Base-by-base conservation (phyloP, 2,113 vertebrate genomes). In the Accipiter cooperii region DNA sequence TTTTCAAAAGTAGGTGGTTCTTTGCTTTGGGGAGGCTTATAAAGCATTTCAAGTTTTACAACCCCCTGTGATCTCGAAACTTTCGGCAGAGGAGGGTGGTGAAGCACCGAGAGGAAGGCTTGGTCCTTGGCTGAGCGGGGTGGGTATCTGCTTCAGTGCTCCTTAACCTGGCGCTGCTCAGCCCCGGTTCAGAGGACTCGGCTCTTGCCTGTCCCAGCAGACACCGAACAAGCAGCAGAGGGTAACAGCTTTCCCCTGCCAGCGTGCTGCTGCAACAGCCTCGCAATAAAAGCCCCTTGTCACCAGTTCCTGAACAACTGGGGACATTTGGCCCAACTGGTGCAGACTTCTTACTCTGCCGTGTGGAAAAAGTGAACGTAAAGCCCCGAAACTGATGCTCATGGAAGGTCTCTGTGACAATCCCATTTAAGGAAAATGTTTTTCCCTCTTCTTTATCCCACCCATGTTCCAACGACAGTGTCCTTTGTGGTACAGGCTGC, bases 311-410 rank as follows among this genome's bases (percentile, higher is more conserved):
- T 25, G 29, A 47, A 33, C 14, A 65, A 3, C 44, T 19, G 34
- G 66, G 31, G 31, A 60, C 21, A 12, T 24, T 36, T 14, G 46
- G 54, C 28, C 55, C 42, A 54, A 4, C 1, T 9, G 69, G 51
- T 17, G 55, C 26, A 19, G 34, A 47, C 46, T 73, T 24, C 61
- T 54, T 10, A 12, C n/a, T 68, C 52, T 60, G 47, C 34, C 21
- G 0, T 2, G 15, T 22, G 28, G 38, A 22, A 46, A 73, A 66
- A 38, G 8, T 4, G 25, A 78, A 51, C 0, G 1, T 2, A 55
- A 79, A 66, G 38, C 38, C 26, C 64, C 10, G 3, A 55, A n/a
- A 8, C 1, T 21, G 71, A 14, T 33, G 25, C 10, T 31, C 5
- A 5, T 13, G 76, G 79, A 84, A 81, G 25, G 26, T 40, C 17